Percentiles rank a stretch among this genome's conserved stretches.
Evolutionary conservation across 2,888 invertebrate species (phyloP).

Genomic region (Pterostichus madidus): DNA sequence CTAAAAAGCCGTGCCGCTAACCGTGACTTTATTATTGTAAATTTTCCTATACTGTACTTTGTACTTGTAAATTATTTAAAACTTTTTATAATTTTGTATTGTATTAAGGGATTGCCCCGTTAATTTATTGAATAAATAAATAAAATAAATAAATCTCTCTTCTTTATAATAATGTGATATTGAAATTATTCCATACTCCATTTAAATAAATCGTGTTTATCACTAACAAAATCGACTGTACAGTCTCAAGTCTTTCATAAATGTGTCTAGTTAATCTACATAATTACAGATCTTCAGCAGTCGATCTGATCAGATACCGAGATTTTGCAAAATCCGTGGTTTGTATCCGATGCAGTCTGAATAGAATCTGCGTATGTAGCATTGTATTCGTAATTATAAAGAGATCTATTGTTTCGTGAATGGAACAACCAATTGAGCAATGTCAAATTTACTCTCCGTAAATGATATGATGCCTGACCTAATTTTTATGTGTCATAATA

Average conservation of each 20-base stretch:
- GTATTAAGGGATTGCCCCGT: too few species aligned
- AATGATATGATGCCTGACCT: constrained; percentile 51
- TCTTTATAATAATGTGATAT: background rate
- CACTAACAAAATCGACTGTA: background rate
- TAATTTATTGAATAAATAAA: too few species aligned
- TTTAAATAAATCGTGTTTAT: background rate
- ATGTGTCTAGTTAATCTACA: constrained; percentile 17
- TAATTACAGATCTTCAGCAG: constrained; percentile 28
- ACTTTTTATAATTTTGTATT: too few species aligned
- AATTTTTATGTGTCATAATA: constrained; percentile 46
- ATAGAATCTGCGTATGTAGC: constrained; percentile 58
- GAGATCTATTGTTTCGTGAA: constrained; percentile 52
- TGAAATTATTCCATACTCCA: background rate
- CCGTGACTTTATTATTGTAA: too few species aligned
- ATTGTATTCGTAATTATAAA: constrained; percentile 61
- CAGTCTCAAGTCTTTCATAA: constrained; percentile 28
- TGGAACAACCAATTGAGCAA: constrained; percentile 61
- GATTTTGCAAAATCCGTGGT: constrained; percentile 61
- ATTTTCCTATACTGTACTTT: too few species aligned
- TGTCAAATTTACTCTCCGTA: constrained; percentile 37
- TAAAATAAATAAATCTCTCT: too few species aligned
- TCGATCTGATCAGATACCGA: constrained; percentile 24
- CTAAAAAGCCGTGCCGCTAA: too few species aligned
- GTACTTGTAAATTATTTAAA: too few species aligned
- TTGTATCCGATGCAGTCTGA: constrained; percentile 55